Evolutionary conservation across 2,888 invertebrate species (phyloP), one percentile per base, ranked within the genome.

Genomic region (Archips crataeganus): DNA sequence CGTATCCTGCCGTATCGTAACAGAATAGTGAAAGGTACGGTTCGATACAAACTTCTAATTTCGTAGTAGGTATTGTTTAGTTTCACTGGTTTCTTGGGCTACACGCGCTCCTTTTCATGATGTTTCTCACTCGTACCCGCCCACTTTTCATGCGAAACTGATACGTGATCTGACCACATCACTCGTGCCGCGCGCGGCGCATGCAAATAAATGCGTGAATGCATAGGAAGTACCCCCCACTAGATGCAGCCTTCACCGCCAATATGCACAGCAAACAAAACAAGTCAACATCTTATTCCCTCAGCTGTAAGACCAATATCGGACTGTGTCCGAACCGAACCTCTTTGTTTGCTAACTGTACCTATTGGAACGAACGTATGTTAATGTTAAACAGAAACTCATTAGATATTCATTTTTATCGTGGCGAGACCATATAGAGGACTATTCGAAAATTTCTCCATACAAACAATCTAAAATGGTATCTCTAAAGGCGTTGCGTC

Each of bases 351-450:
- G 69, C 64, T 54, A 45, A 65, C 51, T 65, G 74, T 74, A 70
- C 54, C 60, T 13, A 64, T 51, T 65, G 74, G 70, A 74, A 74
- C 64, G 74, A 74, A 74, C 65, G 69, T 51, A 74, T 74, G 70
- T 60, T 70, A 74, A 74, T 74, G 64, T 64, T 74, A 70, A 74
- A 74, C 74, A 74, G 65, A 74, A 74, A 70, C 70, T 74, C 74
- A 70, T 74, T 74, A 74, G 70, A 65, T 69, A 73, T 73, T 60
- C 74, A 74, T 70, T 74, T 74, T 74, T 74, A 74, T 69, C 60
- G 64, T 51, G 59, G 64, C 54, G 65, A 60, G 64, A 45, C 74
- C 74, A 73, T 74, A 54, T 65, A 65, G 64, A 70, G 68, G 62
- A 64, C 57, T 69, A 59, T 65, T 42, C 59, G 64, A 65, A 74